Percentiles rank a stretch among this genome's conserved stretches.
Evolutionary conservation across 2,888 invertebrate species (phyloP).

Genomic region (Drosophila formosana): DNA sequence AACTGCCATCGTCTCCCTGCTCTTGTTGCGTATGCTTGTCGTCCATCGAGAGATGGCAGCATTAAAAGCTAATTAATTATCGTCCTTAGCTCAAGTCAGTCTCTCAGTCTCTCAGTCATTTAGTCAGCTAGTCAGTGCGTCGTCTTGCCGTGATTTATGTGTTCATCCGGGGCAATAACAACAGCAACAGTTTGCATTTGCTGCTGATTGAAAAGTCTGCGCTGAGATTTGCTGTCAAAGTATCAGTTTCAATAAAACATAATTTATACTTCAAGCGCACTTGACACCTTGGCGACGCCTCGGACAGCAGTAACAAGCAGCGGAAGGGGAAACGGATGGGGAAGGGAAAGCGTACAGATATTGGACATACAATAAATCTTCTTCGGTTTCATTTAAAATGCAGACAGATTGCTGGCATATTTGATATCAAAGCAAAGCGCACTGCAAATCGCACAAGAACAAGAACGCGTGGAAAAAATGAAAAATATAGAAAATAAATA

Average conservation of each 20-base stretch:
- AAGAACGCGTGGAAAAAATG: background rate
- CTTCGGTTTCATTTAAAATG: slow-evolving; percentile 75
- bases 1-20: slow-evolving; percentile 42
- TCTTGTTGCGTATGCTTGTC: background rate
- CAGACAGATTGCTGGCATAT: slow-evolving; percentile 80
- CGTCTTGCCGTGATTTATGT: slow-evolving; percentile 69
- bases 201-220: slow-evolving; percentile 61
- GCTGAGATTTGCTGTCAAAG: slow-evolving; percentile 65
- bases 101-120: slow-evolving; percentile 37
- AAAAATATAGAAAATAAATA: slow-evolving; percentile 6
- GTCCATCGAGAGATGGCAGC: slow-evolving; percentile 54
- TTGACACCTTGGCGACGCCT: slow-evolving; percentile 70
- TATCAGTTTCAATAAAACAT: slow-evolving; percentile 77
- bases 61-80: slow-evolving; percentile 81
- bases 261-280: slow-evolving; percentile 71
- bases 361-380: slow-evolving; percentile 71
- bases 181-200: slow-evolving; percentile 70
- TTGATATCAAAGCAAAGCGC: slow-evolving; percentile 59
- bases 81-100: slow-evolving; percentile 54
- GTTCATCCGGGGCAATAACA: slow-evolving; percentile 10
- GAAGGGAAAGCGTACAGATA: background rate
- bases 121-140: slow-evolving; percentile 36
- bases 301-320: background rate
- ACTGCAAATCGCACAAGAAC: slow-evolving; percentile 30
- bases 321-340: background rate